Base-by-base conservation (phyloP, 2,797 vertebrate genomes). In the Rachycentron canadum region DNA sequence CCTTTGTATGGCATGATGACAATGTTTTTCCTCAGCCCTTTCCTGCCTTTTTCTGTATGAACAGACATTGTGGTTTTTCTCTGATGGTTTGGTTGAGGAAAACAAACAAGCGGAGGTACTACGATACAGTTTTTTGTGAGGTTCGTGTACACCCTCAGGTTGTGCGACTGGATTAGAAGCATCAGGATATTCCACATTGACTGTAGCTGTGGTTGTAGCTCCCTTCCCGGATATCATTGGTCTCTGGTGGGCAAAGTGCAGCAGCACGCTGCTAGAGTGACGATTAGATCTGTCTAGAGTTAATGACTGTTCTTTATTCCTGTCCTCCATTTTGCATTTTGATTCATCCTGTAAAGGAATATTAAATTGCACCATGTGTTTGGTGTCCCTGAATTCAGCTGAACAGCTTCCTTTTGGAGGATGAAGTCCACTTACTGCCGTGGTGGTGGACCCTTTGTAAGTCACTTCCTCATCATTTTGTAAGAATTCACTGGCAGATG, bases 41-140 rank as follows among this genome's bases (percentile, higher is more conserved):
- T 92, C 91, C 90, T 91, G 93, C 76, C 80, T 89, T 66, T 90
- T 88, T 55, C 87, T 92, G 30, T 84, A 67, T 3, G 23, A 88
- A 83, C 62, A 53, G 58, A 65, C 84, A 36, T 84, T 81, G n/a
- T 83, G 88, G 58, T 87, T 94, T 85, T 76, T 90, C 84, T 94
- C 91, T n/a, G 84, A 67, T 1, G 75, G 47, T 73, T 89, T 94
- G 14, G 82, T 74, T 2, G 91, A 93, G 30, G 95, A 93, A 59
- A 96, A 93, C 69, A 95, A 91, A 88, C 93, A 96, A 0, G 95
- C 94, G 12, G 97, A 96, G 43, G 96, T 95, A 81, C 96, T 97
- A 13, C 93, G 95, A 47, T 89, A 90, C 47, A 96, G 92, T 84
- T 95, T 96, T 59, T 92, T 85, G 80, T 78, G 84, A 59, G 63